A percentile compares a stretch with the other conserved stretches of the same genome.
These are phyloP conservation scores for Tenthredo notha DNA, from an alignment of 2,888 invertebrate species.

Conservation along the genomic window DNA sequence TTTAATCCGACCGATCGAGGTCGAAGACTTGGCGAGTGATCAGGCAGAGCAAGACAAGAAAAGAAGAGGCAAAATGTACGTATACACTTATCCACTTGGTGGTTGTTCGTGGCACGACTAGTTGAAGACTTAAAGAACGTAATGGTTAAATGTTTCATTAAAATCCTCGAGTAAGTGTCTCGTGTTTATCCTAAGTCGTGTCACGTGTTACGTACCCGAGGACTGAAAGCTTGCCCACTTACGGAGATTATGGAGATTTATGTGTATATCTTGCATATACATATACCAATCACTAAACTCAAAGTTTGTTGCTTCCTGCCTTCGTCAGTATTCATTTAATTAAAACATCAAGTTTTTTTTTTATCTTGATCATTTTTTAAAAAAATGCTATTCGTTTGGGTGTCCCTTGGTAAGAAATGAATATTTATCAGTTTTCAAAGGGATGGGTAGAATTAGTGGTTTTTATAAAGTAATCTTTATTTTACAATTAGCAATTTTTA, in stretches of 20 bases:
- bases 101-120: conserved; percentile 26
- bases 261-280: conserved; percentile 10
- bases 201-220: background rate
- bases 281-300: conserved; percentile 17
- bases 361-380: conserved; percentile 2
- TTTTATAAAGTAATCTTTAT: background rate
- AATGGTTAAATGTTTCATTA: conserved; percentile 50
- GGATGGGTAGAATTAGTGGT: background rate
- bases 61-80: conserved; percentile 23
- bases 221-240: conserved; percentile 22
- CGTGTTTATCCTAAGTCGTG: conserved; percentile 33
- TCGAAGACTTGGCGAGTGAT: background rate
- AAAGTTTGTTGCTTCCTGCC: conserved; percentile 17
- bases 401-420: background rate
- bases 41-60: background rate
- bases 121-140: conserved; percentile 27
- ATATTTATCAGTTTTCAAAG: background rate
- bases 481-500: background rate
- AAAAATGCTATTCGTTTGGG: background rate
- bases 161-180: conserved; percentile 46
- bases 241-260: conserved; percentile 40
- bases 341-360: background rate
- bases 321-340: background rate
- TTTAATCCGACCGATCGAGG: background rate
- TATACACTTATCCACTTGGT: conserved; percentile 44